Conservation (phyloP, 2,888 invertebrate genomes). For the Meteorus cinctellus region DNA sequence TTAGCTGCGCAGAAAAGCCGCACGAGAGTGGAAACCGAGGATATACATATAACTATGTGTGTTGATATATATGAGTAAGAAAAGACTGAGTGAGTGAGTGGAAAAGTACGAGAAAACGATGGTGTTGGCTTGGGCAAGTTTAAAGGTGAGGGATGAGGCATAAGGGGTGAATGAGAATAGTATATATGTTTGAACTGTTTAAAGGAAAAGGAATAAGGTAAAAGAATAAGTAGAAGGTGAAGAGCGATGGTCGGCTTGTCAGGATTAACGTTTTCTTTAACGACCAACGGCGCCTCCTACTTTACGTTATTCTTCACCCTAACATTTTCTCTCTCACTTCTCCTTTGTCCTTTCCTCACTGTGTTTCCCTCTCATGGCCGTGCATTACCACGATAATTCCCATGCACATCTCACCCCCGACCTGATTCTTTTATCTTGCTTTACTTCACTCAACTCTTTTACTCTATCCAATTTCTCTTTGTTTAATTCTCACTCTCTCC, state of each 20-base stretch:
- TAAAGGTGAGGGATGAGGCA: neutral
- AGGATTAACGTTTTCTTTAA: constrained; percentile 60
- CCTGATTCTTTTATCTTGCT: constrained; percentile 49
- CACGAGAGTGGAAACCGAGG: constrained; percentile 12
- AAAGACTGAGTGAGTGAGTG: constrained; percentile 22
- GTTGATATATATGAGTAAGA: neutral
- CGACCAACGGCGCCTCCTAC: constrained; percentile 49
- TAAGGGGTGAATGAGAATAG: neutral
- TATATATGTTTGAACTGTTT: neutral
- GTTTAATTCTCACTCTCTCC: neutral
- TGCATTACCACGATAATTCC: constrained; percentile 51
- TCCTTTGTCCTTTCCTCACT: constrained; percentile 13
- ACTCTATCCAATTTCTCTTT: constrained; percentile 14
- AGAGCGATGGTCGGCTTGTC: constrained; percentile 52
- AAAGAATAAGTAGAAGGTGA: constrained; percentile 10
- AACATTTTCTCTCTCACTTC: constrained; percentile 16
- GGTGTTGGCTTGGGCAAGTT: constrained; percentile 7
- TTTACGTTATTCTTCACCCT: constrained; percentile 42
- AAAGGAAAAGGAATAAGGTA: constrained; percentile 15
- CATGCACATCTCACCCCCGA: constrained; percentile 47
- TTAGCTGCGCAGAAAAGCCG: constrained; percentile 47
- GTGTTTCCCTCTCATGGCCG: constrained; percentile 40
- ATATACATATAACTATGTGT: neutral
- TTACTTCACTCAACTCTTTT: constrained; percentile 43
- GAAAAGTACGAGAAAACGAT: constrained; percentile 25